Percentiles rank a stretch among this genome's conserved stretches.
phyloP scores from a whole-genome alignment of 2,888 invertebrate genomes.

The Sturmia bella region DNA sequence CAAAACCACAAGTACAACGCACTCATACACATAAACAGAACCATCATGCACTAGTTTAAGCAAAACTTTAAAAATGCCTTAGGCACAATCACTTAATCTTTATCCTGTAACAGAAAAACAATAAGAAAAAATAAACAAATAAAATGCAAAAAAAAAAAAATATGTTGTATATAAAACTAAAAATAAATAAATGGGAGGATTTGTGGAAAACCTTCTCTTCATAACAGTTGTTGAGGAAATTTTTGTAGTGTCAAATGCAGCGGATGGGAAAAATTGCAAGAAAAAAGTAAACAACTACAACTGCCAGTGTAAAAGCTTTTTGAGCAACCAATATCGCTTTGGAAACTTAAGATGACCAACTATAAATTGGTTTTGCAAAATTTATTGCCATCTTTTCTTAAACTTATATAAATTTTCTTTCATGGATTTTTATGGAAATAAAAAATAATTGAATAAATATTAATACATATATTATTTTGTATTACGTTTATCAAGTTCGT shows the following conservation, averaged over 20 bases:
- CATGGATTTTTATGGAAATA: too few relatives aligned
- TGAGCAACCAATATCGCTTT: neutral
- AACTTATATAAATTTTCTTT: too few relatives aligned
- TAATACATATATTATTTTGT: too few relatives aligned
- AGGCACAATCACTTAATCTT: slow-evolving; percentile 68
- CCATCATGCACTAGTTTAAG: slow-evolving; percentile 32
- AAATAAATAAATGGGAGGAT: slow-evolving; percentile 34
- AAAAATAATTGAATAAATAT: too few relatives aligned
- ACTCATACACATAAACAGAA: neutral
- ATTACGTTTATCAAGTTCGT: too few relatives aligned
- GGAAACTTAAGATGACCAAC: slow-evolving; percentile 1
- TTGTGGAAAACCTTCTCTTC: slow-evolving; percentile 27
- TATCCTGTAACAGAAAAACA: slow-evolving; percentile 58
- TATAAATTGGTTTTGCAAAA: neutral
- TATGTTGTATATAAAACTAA: slow-evolving; percentile 21
- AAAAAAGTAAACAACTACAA: neutral
- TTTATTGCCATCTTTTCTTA: neutral
- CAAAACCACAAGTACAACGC: too few relatives aligned
- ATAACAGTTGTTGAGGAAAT: slow-evolving; percentile 31
- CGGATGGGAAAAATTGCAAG: neutral
- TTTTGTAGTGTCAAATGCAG: slow-evolving; percentile 60
- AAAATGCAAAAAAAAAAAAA: neutral
- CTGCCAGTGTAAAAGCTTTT: slow-evolving; percentile 5
- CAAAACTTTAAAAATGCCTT: slow-evolving; percentile 65
- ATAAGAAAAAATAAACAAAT: slow-evolving; percentile 10